These are phyloP conservation scores for Grapholita molesta DNA, from an alignment of 1,140 invertebrate species.

Conservation along the genomic window DNA sequence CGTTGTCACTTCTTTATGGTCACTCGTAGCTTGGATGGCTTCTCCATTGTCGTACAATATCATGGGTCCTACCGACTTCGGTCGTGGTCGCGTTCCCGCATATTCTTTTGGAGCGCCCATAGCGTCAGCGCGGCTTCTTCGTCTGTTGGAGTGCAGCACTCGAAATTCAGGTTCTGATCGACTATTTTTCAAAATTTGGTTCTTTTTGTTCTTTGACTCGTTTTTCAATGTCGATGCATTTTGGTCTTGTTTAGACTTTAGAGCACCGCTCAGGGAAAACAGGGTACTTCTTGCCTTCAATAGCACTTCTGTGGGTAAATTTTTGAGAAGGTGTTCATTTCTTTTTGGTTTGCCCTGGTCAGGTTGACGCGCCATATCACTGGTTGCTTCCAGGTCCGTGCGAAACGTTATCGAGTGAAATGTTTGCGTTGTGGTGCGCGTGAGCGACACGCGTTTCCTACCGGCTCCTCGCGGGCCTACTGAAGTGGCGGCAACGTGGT, in stretches of 20 bases:
- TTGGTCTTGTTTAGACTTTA: conserved; percentile 59
- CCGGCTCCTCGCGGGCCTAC: conserved; percentile 52
- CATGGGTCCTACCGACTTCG: conserved; percentile 54
- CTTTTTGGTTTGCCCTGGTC: conserved; percentile 57
- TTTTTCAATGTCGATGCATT: conserved; percentile 35
- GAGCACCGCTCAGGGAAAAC: conserved; percentile 52
- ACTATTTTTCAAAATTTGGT: conserved; percentile 49
- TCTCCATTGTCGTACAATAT: conserved; percentile 55
- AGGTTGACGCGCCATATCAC: conserved; percentile 52
- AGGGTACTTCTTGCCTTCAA: conserved; percentile 63
- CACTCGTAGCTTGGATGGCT: conserved; percentile 40
- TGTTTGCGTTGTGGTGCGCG: conserved; percentile 32
- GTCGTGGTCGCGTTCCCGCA: conserved; percentile 39
- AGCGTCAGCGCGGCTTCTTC: conserved; percentile 59
- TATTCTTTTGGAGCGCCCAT: conserved; percentile 32
- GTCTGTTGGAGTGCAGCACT: conserved; percentile 50
- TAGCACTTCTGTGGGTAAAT: conserved; percentile 59
- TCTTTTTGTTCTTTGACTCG: conserved; percentile 49
- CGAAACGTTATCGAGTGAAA: conserved; percentile 33
- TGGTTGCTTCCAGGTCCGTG: conserved; percentile 17
- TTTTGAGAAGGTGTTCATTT: conserved; percentile 51
- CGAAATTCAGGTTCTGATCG: conserved; percentile 66
- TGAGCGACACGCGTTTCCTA: conserved; percentile 46
- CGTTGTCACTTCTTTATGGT: conserved; percentile 44
- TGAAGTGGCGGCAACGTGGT: conserved; percentile 59